Base-by-base conservation (phyloP, 2,888 invertebrate genomes). In the Ryuthela nishihirai region DNA sequence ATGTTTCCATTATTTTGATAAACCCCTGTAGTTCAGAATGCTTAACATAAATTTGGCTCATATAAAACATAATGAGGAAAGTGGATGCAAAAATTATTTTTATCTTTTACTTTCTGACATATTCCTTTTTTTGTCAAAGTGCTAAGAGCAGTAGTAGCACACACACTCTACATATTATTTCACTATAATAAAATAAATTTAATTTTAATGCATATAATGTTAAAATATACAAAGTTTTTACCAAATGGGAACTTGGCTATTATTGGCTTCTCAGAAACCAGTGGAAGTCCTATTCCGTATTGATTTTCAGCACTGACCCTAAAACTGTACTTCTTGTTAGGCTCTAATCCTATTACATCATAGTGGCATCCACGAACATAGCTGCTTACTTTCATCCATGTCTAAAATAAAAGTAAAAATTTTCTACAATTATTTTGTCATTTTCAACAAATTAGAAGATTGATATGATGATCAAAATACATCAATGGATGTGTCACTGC, bases 241-340 rank as follows among this genome's bases (percentile, higher is more conserved):
- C 55, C 92, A 82, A 97, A 99, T 67, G 95, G 90, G 82, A 93
- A 93, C 79, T 95, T 95, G 63, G 99, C 98, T 43, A 85, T 84
- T 63, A 98, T 86, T 9, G 91, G 85, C 61, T 91, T 88, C 9
- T 85, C 82, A 70, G 89, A 87, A 67, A 90, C 86, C 42, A 98
- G 77, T 4, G 98, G 94, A 25, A 93, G 91, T n/a, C 97, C 93
- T 6, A 93, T 81, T 12, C 99, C 99, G 68, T 97, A 94, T 71
- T 97, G 97, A 78, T 99, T 99, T 76, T 99, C 99, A 20, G 99
- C 98, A 43, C 92, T 83, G 1, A 99, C 85, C 49, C 99, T 83
- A 84, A 99, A 99, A 72, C 85, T 85, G 77, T 99, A 99, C 70
- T 88, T 87, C 70, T 82, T 83, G 74, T 87, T 90, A 34, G 91